phyloP scores from a whole-genome alignment of 2,113 vertebrate genomes.

The Pterophyllum scalare region DNA sequence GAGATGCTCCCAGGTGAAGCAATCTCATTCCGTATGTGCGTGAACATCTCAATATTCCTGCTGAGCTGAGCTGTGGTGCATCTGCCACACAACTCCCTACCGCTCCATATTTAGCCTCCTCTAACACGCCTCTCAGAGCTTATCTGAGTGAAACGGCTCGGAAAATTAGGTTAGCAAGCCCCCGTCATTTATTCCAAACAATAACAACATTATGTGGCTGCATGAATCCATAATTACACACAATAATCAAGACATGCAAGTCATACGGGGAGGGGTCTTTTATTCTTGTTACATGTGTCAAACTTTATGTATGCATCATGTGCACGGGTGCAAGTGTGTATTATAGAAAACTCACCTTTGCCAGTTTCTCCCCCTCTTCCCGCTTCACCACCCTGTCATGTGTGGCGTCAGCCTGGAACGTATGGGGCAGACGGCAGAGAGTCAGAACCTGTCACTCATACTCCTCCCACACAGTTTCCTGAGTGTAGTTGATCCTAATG shows the following conservation, averaged over 20 bases:
- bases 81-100: neutral
- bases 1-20: neutral
- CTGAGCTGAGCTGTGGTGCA: constrained; percentile 23
- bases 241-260: constrained; percentile 24
- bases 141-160: constrained; percentile 38
- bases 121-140: constrained; percentile 46
- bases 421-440: neutral
- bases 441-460: neutral
- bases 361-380: constrained; percentile 94
- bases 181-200: constrained; percentile 48
- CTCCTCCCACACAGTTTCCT: neutral
- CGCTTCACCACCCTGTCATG: constrained; percentile 90
- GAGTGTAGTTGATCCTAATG: neutral
- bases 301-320: neutral
- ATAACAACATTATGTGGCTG: constrained; percentile 38
- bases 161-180: constrained; percentile 54
- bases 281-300: constrained; percentile 2
- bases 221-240: constrained; percentile 37
- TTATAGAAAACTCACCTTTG: constrained; percentile 83
- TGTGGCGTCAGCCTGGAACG: constrained; percentile 87
- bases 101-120: constrained; percentile 19
- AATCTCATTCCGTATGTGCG: neutral
- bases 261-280: neutral
- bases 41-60: constrained; percentile 1
- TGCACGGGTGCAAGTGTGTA: neutral